A percentile compares a stretch with the other conserved stretches of the same genome.
Evolutionary conservation across 1,140 invertebrate genomes (phyloP).

Genomic region (Sogatella furcifera): DNA sequence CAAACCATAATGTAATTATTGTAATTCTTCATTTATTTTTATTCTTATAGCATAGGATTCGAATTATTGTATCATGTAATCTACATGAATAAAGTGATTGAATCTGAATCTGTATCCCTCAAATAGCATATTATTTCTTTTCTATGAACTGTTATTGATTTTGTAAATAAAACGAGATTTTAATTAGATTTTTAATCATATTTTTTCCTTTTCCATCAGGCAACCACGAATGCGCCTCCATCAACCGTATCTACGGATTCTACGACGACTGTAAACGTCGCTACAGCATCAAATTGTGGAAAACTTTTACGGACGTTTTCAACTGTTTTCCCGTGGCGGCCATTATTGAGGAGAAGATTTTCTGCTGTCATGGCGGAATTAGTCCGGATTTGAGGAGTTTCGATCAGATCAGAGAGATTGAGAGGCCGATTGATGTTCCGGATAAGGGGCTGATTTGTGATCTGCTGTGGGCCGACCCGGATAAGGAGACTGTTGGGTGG

Average conservation of each 20-base stretch:
- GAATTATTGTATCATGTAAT: no score
- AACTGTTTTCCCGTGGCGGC: constrained; percentile 24
- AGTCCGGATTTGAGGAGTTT: constrained; percentile 46
- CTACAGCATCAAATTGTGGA: constrained; percentile 96
- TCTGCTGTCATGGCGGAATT: constrained; percentile 49
- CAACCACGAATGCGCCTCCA: constrained; percentile 79
- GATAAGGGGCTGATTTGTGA: constrained; percentile 60
- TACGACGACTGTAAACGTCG: constrained; percentile 74
- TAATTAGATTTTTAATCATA: no score
- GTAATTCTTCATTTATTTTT: no score
- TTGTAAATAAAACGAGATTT: no score
- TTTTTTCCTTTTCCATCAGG: no score
- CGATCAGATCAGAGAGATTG: constrained; percentile 52
- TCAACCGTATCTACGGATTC: constrained; percentile 80
- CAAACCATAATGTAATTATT: no score
- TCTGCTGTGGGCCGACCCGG: constrained; percentile 75
- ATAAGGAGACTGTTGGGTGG: constrained; percentile 58
- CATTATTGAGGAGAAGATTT: constrained; percentile 45
- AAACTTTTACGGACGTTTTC: constrained; percentile 44
- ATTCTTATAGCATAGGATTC: no score
- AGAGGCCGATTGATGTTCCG: constrained; percentile 56
- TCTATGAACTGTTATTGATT: no score
- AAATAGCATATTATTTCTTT: no score
- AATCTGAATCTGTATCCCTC: no score
- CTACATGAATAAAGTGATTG: no score